A percentile compares a stretch with the other conserved stretches of the same genome.
phyloP scores from a whole-genome alignment of 2,797 vertebrate species.

The Sebastes jordani region DNA sequence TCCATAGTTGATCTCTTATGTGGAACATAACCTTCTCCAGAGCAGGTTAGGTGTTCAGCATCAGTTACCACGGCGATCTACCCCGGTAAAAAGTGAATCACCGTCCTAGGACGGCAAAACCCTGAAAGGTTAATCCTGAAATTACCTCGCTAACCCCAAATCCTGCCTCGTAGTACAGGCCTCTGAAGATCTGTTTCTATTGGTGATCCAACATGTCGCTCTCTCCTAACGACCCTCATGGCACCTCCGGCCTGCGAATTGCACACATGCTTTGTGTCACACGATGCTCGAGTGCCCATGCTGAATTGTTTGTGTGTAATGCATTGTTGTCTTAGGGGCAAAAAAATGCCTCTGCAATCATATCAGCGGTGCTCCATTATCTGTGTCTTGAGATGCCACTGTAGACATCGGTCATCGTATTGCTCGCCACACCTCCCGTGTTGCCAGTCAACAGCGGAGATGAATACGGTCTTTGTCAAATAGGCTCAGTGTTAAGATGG shows the following conservation, averaged over 20 bases:
- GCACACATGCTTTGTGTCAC: constrained; percentile 25
- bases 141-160: too few relatives aligned
- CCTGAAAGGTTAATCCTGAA: too few relatives aligned
- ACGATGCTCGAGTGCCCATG: constrained; percentile 1
- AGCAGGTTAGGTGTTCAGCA: too few relatives aligned
- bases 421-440: constrained; percentile 35
- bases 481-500: constrained; percentile 59
- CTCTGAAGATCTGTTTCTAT: neutral
- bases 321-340: constrained; percentile 31
- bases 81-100: too few relatives aligned
- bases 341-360: constrained; percentile 24
- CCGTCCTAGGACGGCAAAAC: too few relatives aligned
- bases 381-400: constrained; percentile 34
- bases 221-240: constrained; percentile 4
- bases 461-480: constrained; percentile 63
- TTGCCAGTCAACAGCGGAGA: constrained; percentile 48
- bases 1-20: too few relatives aligned
- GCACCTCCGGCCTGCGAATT: constrained; percentile 19
- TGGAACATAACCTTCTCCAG: too few relatives aligned
- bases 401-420: constrained; percentile 35
- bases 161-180: too few relatives aligned
- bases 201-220: constrained; percentile 38
- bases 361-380: constrained; percentile 23
- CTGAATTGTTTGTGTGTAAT: neutral
- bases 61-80: too few relatives aligned